A percentile compares a stretch with the other conserved stretches of the same genome.
These are phyloP conservation scores for Cynopterus sphinx DNA, from an alignment of 2,797 vertebrate genomes.

Conservation along the genomic window DNA sequence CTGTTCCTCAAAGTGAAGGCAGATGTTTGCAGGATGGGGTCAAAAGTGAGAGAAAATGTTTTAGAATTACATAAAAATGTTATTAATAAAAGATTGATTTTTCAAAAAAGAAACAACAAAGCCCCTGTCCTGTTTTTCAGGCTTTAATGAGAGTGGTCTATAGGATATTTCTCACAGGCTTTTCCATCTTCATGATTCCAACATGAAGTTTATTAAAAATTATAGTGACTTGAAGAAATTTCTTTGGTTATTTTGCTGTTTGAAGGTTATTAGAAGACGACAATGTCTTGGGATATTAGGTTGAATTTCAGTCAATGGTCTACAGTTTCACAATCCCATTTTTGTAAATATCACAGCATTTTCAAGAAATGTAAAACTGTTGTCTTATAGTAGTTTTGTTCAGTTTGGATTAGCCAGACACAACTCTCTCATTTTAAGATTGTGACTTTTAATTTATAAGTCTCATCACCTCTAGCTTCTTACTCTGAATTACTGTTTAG, in stretches of 20 bases:
- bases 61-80: neutral
- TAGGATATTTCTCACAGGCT: neutral
- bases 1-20: constrained; percentile 37
- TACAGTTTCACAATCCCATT: neutral
- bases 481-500: neutral
- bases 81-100: neutral
- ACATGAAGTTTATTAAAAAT: neutral
- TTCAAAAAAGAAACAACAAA: neutral
- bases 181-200: neutral
- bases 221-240: neutral
- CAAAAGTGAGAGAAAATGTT: neutral
- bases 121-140: neutral
- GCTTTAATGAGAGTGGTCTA: neutral
- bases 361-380: neutral
- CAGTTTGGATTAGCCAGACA: neutral
- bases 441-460: neutral
- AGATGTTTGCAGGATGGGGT: constrained; percentile 4
- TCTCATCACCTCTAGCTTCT: neutral
- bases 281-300: neutral
- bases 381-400: neutral
- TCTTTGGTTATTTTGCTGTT: constrained; percentile 20
- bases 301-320: neutral
- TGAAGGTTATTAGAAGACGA: neutral
- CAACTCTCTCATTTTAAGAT: neutral
- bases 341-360: neutral